Conservation (phyloP, 2,113 vertebrate species). For the Corynorhinus townsendii region DNA sequence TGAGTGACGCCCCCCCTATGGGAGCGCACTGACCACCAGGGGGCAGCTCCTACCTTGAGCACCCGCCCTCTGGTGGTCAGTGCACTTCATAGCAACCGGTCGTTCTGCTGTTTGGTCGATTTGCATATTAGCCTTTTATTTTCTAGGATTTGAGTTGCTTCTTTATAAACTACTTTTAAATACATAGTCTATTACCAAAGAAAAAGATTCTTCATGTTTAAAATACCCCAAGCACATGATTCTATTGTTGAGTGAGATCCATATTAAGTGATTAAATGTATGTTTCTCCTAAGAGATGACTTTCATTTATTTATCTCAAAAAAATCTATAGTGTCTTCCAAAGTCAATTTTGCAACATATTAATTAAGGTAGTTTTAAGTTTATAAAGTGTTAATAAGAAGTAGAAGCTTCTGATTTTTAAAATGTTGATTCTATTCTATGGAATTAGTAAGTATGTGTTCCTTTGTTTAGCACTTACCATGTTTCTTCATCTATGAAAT, state of each 20-base stretch:
- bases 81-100: too few species aligned
- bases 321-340: background rate
- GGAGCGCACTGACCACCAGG: too few species aligned
- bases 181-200: background rate
- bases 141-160: background rate
- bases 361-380: background rate
- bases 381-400: background rate
- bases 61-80: too few species aligned
- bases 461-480: background rate
- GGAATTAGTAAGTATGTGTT: background rate
- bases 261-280: background rate
- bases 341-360: background rate
- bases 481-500: background rate
- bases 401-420: background rate
- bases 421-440: background rate
- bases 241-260: background rate
- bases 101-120: too few species aligned
- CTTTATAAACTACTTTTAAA: slow-evolving; percentile 10
- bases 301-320: background rate
- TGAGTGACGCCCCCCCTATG: too few species aligned
- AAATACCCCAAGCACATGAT: background rate
- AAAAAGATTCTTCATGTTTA: background rate
- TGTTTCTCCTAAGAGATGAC: background rate
- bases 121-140: too few species aligned
- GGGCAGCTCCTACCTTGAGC: too few species aligned